Evolutionary conservation across 1,140 invertebrate genomes (phyloP), one percentile per base, ranked within the genome.

Genomic region (Sycophila sp.): DNA sequence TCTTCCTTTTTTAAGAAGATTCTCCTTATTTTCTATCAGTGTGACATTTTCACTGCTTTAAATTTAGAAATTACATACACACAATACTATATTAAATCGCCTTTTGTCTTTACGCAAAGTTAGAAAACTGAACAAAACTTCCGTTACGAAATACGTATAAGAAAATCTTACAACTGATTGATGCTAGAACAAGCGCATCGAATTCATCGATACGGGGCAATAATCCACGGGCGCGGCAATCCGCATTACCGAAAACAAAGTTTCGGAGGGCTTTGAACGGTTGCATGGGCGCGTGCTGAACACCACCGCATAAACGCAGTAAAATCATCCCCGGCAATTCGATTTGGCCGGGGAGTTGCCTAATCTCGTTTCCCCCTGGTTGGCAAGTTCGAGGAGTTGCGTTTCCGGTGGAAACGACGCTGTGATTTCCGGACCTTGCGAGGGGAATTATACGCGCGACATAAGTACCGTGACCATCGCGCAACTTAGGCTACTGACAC

Each of bases 311-410:
- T 73, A 71, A 77, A 77, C 62, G 72, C 72, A 76, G 75, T 56
- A 60, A 79, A 79, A 73, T 80, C 70, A 75, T 53, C 73, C 66
- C 60, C 17, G 74, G 76, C 71, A 79, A 77, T 78, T 72, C 72
- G 80, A 80, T 83, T 81, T 78, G 22, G 36, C 49, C n/a, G 36
- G 6, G 19, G 68, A 65, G 69, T 76, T 78, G 72, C 72, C 72
- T 85, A 84, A 85, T 74, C 76, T 81, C 55, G 79, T 85, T 84
- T 83, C 79, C 79, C 74, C 59, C 74, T n/a, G 70, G 75, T 68
- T 73, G 75, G 67, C 68, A 75, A 78, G 74, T 68, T 76, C 69
- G 67, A 76, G 71, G 60, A 73, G 77, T 80, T 76, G 81, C 73
- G 69, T 76, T 78, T 79, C 78, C 78, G 78, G 71, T 75, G 42